These are phyloP conservation scores for Myotis planiceps DNA, from an alignment of 2,797 vertebrate genomes.

Conservation along the genomic window DNA sequence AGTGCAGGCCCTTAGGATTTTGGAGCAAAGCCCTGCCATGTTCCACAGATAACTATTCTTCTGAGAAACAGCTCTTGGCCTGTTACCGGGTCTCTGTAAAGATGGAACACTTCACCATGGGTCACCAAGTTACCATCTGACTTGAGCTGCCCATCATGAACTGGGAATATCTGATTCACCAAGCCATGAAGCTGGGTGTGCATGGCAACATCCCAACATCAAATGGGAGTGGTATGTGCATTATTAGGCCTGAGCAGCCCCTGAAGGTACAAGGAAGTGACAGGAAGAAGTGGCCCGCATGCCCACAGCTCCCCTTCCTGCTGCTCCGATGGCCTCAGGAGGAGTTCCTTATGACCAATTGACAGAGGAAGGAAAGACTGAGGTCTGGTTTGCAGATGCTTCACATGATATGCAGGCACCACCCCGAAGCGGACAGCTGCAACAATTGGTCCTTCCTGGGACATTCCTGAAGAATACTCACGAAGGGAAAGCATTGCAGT, in stretches of 20 bases:
- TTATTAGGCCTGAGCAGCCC: not conserved
- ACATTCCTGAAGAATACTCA: not conserved
- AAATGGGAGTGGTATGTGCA: not conserved
- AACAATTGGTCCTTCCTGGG: not conserved
- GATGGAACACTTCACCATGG: not conserved
- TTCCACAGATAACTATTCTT: not conserved
- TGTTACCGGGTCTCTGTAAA: not conserved
- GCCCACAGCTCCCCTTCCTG: no score
- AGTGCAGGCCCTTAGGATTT: not conserved
- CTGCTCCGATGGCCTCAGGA: not conserved
- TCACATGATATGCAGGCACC: not conserved
- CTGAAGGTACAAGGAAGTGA: not conserved
- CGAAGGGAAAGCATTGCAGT: not conserved
- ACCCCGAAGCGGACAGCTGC: not conserved
- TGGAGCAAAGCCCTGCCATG: not conserved
- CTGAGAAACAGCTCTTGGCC: not conserved
- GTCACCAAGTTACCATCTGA: not conserved
- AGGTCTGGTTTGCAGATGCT: not conserved
- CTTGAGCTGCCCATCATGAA: not conserved
- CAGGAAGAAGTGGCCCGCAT: not conserved
- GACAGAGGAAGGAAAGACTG: not conserved
- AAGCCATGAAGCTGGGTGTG: not conserved
- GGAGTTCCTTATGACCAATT: not conserved
- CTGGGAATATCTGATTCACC: not conserved
- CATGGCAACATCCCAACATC: not conserved